Base-by-base conservation (phyloP, 2,888 invertebrate genomes). In the Latrodectus elegans region DNA sequence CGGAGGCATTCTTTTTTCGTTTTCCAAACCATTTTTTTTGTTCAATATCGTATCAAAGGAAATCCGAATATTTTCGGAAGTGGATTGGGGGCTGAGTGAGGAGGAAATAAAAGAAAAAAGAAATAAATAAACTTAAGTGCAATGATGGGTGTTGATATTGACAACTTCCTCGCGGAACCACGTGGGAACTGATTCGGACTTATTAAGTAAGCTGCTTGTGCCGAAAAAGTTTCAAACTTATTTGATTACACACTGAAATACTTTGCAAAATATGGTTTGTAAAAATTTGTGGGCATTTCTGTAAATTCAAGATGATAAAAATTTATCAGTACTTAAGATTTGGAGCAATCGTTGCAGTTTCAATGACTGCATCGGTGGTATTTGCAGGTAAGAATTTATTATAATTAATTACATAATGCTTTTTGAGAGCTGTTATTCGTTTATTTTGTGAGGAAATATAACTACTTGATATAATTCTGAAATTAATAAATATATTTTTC, bases 331-430 rank as follows among this genome's bases (percentile, higher is more conserved):
- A 71, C 11, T 65, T 60, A 8, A 65, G 38, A 49, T 53, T 87
- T 55, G 53, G 55, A 10, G 55, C 81, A 67, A 71, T 81, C 67
- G 17, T 87, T 49, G 77, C 77, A 11, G 26, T 65, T 11, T 72
- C 73, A 67, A 73, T 81, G 68, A 65, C 67, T 11, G 22, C 76
- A 4, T 72, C 81, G 11, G 52, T 65, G 26, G 75, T 77, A 15
- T 51, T 81, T 53, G 52, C 86, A 87, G 86, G 86, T 87, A 81
- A 86, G 81, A 15, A 15, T 49, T 15, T n/a, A 22, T 80, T 64
- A 38, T 38, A 38, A 38, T 38, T 38, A 6, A 38, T 38, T 38
- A 22, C 38, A 38, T 38, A 38, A 2, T 38, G 6, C 38, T 38
- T 1, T 38, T 38, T 38, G 38, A 38, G 38, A 38, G 4, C 6